Evolutionary conservation across 2,797 vertebrate species (phyloP), one percentile per base, ranked within the genome.

Genomic region (Lemur catta): DNA sequence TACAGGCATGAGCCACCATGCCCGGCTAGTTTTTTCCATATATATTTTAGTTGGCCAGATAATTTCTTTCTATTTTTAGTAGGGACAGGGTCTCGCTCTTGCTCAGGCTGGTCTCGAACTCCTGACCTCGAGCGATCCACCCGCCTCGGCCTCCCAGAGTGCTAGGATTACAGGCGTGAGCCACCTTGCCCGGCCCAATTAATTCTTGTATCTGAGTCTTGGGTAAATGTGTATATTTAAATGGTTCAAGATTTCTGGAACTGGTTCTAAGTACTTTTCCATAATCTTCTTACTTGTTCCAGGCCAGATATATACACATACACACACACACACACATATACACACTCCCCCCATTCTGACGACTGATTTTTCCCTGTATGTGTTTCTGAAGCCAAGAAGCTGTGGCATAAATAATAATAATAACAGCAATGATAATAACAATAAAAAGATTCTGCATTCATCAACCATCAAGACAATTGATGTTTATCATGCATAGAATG

Each of bases 311-410:
- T 59, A 22, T 2, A 4, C 17, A 13, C 5, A 5, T 10, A 59
- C 5, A 5, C 6, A 8, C 13, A 35, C 4, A 35, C n/a, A 35
- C 0, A 72, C 14, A 43, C 38, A 17, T 4, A 20, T 2, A 48
- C 6, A 76, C 12, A n/a, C 48, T 52, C 12, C 17, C 11, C 87
- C 4, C 0, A 35, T 79, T 50, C 18, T 93, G 41, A 75, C 1
- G 13, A 26, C 14, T 59, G 52, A 14, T 59, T 2, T 67, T 52
- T 89, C 79, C 94, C 41, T 92, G n/a, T 87, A 33, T 6, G 4
- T 89, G 57, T 6, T 88, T 9, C 20, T 92, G 30, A 63, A 93
- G 9, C 4, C 17, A 91, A 59, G 9, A 88, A 78, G 7, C 0
- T 28, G 0, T 61, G 52, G 15, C 0, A 0, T 89, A 72, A 59